Evolutionary conservation across 2,113 vertebrate species (phyloP), one percentile per base, ranked within the genome.

Genomic region (Accipiter cooperii): DNA sequence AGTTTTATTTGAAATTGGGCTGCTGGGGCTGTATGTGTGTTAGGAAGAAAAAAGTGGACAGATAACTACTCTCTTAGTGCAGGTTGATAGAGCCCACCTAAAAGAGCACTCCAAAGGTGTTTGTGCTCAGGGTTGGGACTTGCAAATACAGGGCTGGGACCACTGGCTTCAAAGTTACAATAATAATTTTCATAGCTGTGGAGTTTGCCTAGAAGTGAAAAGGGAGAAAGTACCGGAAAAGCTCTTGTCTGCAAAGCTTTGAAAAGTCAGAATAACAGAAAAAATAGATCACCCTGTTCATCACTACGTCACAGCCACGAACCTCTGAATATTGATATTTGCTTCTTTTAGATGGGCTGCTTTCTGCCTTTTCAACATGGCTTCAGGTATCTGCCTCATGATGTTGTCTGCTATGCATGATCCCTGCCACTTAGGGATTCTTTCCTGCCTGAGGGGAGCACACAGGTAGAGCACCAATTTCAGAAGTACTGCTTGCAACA

Each of bases 401-500:
- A 8, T 15, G 20, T 7, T 40, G 29, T 20, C 17, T 15, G 42
- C 51, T 28, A 8, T 0, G 4, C 0, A 1, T 38, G 18, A 29
- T 25, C 38, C 36, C 28, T 60, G 19, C 24, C 8, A 7, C 12
- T 12, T 33, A 9, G 4, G 24, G 18, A 24, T 26, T 13, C 40
- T 55, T 68, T 54, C 24, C n/a, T 63, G 13, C 60, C 31, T 12
- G 55, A 34, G 21, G 26, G 13, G 34, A 25, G 38, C 10, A 16
- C 7, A 10, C 29, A 44, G 22, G 8, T 7, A 44, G 12, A 46
- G 40, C 46, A 17, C 34, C 7, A 5, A 7, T 55, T 65, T n/a
- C 47, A 6, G 7, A 52, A 28, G 14, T 13, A 29, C 22, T 25
- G 8, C 19, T 44, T 74, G 54, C 33, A 16, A 19, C 5, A 8